A percentile compares a stretch with the other conserved stretches of the same genome.
Conservation (phyloP, 2,888 invertebrate genomes). For the Drosophila pseudotakahashii region DNA sequence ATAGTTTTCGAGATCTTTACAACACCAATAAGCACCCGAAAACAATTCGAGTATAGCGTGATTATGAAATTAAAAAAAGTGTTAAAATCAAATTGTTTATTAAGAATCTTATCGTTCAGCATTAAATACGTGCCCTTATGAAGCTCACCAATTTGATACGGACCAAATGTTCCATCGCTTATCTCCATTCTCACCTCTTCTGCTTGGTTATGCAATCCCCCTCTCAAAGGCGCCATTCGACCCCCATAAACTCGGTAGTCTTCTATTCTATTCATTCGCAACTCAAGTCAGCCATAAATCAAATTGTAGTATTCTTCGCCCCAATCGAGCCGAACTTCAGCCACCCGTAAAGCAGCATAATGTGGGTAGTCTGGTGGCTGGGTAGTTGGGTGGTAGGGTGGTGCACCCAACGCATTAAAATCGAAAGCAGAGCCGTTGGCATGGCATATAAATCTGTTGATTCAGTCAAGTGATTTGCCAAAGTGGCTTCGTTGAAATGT, state of each 20-base stretch:
- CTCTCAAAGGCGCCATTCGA: conserved; percentile 56
- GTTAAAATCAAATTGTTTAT: background rate
- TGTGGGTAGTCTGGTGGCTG: conserved; percentile 25
- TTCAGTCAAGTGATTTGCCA: conserved; percentile 80
- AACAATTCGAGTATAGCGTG: too few species aligned
- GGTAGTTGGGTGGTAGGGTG: conserved; percentile 22
- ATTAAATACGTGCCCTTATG: background rate
- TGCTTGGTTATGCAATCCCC: conserved; percentile 70
- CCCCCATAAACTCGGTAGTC: conserved; percentile 28
- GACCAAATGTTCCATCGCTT: background rate
- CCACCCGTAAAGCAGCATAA: conserved; percentile 30
- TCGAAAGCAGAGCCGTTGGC: conserved; percentile 59
- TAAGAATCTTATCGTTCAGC: background rate
- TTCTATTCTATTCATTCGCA: conserved; percentile 34
- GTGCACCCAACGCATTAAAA: conserved; percentile 49
- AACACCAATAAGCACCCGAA: too few species aligned
- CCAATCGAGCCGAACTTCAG: conserved; percentile 24
- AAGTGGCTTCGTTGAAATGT: conserved; percentile 81
- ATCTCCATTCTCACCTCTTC: conserved; percentile 6
- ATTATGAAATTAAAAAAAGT: too few species aligned
- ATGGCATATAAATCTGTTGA: conserved; percentile 78
- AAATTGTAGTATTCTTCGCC: conserved; percentile 58
- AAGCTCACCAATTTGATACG: background rate
- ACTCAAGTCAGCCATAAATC: conserved; percentile 77
- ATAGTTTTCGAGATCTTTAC: too few species aligned